These are phyloP conservation scores for Corynorhinus townsendii DNA, from an alignment of 2,113 vertebrate species.

Conservation along the genomic window DNA sequence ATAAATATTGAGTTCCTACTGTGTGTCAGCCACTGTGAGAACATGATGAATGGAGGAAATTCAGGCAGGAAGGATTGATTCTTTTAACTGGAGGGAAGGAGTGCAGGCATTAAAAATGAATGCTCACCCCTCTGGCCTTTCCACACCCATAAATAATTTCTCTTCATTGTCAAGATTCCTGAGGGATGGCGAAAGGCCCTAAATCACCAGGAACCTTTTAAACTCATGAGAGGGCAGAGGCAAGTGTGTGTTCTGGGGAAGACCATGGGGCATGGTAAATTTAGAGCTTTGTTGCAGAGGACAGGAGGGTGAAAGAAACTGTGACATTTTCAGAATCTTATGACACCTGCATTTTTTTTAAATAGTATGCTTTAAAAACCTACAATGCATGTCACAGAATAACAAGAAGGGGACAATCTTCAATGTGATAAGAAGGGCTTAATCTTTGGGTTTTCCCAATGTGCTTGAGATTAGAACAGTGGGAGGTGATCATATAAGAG, in stretches of 20 bases:
- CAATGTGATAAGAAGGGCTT: neutral
- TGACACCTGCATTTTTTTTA: neutral
- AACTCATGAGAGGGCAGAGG: neutral
- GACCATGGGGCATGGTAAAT: neutral
- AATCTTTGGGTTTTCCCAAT: neutral
- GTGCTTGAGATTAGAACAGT: neutral
- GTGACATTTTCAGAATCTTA: neutral
- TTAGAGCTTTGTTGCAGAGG: neutral
- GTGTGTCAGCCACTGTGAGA: neutral
- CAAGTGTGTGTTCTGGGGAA: neutral
- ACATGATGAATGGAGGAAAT: neutral
- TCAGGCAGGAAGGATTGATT: neutral
- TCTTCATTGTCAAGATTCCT: neutral
- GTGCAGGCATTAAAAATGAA: neutral
- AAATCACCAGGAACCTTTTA: neutral
- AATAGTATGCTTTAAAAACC: neutral
- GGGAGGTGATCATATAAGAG: neutral
- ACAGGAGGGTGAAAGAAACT: neutral
- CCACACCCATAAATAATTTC: neutral
- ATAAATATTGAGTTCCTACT: constrained; percentile 26
- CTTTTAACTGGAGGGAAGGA: neutral
- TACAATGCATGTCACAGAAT: no score
- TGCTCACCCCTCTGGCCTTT: neutral
- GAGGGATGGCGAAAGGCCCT: neutral
- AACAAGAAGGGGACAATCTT: neutral